Base-by-base conservation (phyloP, 2,113 vertebrate genomes). In the Archilochus colubris region DNA sequence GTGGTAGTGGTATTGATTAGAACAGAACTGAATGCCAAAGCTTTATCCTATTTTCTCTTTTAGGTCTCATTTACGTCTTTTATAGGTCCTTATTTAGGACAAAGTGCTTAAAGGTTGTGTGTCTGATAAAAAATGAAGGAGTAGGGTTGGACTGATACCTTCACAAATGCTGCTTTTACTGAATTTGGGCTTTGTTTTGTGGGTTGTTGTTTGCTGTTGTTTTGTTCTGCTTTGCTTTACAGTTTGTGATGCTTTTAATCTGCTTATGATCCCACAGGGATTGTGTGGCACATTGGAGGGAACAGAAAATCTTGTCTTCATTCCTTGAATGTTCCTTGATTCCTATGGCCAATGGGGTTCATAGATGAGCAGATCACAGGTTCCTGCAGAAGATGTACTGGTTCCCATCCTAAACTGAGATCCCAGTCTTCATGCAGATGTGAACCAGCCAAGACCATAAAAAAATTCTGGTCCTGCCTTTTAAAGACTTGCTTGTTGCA, bases 151-250 rank as follows among this genome's bases (percentile, higher is more conserved):
- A 21, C 16, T 33, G 48, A 36, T 19, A 16, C 43, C 46, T 33
- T 88, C 40, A 62, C 24, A 77, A 38, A 69, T 21, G 20, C 21
- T 64, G 7, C 44, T 72, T 78, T 82, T 73, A 23, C 31, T 58
- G 43, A 58, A n/a, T 90, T 75, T 50, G n/a, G 8, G 36, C 0
- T 14, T 25, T 61, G 9, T 69, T 80, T 73, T 0, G 0, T 11
- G 48, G 48, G 48, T 18, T 44, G 10, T 43, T 54, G 33, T 6
- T 28, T 59, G 9, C 28, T 12, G 14, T 61, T 28, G 0, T n/a
- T 38, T 63, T 24, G 12, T 2, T 69, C 40, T 25, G 3, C 2
- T 84, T 88, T 92, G 10, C n/a, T 61, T 75, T 86, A 84, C 31
- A 3, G 48, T 84, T 88, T 66, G 33, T 10, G 7, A 2, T 62